Evolutionary conservation across 2,113 vertebrate genomes (phyloP), one percentile per base, ranked within the genome.

Genomic region (Semicossyphus pulcher): DNA sequence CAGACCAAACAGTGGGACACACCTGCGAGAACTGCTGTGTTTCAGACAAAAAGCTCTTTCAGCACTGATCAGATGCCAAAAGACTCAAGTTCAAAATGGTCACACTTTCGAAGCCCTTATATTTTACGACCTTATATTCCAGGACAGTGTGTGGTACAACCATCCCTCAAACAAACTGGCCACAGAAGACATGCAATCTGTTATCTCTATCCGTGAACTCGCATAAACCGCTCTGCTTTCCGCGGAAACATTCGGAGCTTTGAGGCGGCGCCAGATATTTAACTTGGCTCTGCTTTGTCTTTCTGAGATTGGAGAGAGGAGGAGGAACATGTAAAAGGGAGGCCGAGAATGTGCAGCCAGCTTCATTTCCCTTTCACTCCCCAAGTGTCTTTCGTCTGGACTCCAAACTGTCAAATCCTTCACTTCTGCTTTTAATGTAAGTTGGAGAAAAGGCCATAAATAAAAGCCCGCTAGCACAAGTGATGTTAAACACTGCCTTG

Each of bases 191-290:
- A 81, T 18, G 37, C 34, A 62, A 84, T 88, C 79, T 79, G 60
- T 83, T 88, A 88, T 88, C 88, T 89, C 77, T 23, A 76, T 87
- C 80, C 76, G 57, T 21, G 20, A 74, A 88, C 78, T 73, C 62
- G 34, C 51, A 86, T 54, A 89, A 89, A 88, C 67, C 10, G 2
- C 54, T 82, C 66, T 64, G 41, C 68, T 84, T 84, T 86, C 68
- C 36, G 45, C 5, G 18, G 81, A 89, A 91, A 81, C 62, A 72
- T 69, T 80, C 76, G 3, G 54, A 71, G 65, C 84, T 87, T 82
- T 81, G 73, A 90, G 75, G 80, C 78, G 71, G 51, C 21, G 77
- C 64, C 85, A 90, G 80, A 83, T 88, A 89, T 91, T 93, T 85
- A 68, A 72, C 66, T 92, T 90, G 85, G 86, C 89, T 74, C 51